These are phyloP conservation scores for Leptopilina boulardi DNA, from an alignment of 1,140 invertebrate species.

Conservation along the genomic window DNA sequence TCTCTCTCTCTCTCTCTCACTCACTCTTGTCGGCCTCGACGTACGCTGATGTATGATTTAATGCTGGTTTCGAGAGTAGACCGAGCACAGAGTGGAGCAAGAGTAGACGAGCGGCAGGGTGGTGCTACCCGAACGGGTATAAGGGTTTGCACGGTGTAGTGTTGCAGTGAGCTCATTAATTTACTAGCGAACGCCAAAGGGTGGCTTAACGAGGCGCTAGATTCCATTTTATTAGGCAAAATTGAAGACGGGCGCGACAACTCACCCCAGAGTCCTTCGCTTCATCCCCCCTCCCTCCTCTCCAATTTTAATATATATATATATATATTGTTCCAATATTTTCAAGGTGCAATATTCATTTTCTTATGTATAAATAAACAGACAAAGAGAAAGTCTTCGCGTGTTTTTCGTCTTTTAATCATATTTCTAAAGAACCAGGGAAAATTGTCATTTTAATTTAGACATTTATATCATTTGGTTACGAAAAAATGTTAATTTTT, in stretches of 20 bases:
- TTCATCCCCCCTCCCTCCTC: neutral
- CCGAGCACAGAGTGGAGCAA: constrained; percentile 62
- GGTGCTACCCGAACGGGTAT: constrained; percentile 58
- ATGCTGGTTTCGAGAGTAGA: constrained; percentile 69
- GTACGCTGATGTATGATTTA: constrained; percentile 74
- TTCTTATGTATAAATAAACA: neutral
- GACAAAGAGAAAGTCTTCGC: no score
- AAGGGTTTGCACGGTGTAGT: constrained; percentile 71
- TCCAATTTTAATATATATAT: neutral
- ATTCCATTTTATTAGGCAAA: constrained; percentile 72
- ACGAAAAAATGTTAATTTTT: neutral
- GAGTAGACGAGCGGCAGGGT: constrained; percentile 59
- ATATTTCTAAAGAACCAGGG: neutral
- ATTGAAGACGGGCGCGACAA: constrained; percentile 61
- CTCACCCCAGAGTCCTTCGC: neutral
- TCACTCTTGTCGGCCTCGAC: constrained; percentile 54
- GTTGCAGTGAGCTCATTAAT: constrained; percentile 75
- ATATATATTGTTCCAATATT: constrained; percentile 11
- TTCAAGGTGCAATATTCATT: neutral
- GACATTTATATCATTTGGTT: neutral
- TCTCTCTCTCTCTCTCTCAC: constrained; percentile 53
- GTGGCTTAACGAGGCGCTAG: constrained; percentile 71
- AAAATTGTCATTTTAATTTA: neutral
- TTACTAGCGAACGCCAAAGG: constrained; percentile 71
- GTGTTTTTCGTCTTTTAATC: neutral